phyloP scores from a whole-genome alignment of 2,888 invertebrate genomes.

The Dryomyza anilis region DNA sequence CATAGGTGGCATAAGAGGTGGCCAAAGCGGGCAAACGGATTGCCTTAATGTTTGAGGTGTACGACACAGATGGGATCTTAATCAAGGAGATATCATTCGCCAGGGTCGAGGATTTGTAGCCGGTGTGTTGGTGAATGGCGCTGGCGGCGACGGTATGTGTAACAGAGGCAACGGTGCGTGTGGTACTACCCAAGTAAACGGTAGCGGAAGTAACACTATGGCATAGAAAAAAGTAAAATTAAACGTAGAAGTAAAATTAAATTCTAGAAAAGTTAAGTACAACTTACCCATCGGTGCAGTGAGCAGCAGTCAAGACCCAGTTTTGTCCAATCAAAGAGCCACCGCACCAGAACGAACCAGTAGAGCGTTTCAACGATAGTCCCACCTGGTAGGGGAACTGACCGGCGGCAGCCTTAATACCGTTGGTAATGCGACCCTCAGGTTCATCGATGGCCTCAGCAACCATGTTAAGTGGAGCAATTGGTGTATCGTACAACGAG shows the following conservation, averaged over 20 bases:
- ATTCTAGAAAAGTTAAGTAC: no score
- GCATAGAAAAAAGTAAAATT: not conserved
- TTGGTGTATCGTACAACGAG: conserved; percentile 25
- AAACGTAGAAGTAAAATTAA: not conserved
- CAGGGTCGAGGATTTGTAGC: conserved; percentile 41
- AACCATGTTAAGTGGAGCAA: not conserved
- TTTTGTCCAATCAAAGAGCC: conserved; percentile 47
- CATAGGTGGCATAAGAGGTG: conserved; percentile 39
- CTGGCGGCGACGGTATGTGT: conserved; percentile 34
- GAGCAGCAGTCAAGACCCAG: conserved; percentile 55
- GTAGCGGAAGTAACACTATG: conserved; percentile 38
- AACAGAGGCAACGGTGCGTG: conserved; percentile 33
- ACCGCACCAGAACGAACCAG: conserved; percentile 46
- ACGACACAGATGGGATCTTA: conserved; percentile 39
- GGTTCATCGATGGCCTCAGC: not conserved
- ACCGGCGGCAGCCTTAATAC: conserved; percentile 35
- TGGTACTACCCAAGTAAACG: conserved; percentile 43
- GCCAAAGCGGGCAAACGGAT: conserved; percentile 40
- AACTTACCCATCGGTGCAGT: conserved; percentile 47
- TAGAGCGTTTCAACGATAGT: conserved; percentile 31
- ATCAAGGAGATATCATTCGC: conserved; percentile 48
- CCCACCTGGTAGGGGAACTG: conserved; percentile 50
- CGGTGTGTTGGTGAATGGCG: conserved; percentile 35
- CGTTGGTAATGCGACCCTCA: conserved; percentile 45
- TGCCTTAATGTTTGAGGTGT: conserved; percentile 37